A percentile compares a stretch with the other conserved stretches of the same genome.
Conservation (phyloP, 2,888 invertebrate genomes). For the Troilus luridus region DNA sequence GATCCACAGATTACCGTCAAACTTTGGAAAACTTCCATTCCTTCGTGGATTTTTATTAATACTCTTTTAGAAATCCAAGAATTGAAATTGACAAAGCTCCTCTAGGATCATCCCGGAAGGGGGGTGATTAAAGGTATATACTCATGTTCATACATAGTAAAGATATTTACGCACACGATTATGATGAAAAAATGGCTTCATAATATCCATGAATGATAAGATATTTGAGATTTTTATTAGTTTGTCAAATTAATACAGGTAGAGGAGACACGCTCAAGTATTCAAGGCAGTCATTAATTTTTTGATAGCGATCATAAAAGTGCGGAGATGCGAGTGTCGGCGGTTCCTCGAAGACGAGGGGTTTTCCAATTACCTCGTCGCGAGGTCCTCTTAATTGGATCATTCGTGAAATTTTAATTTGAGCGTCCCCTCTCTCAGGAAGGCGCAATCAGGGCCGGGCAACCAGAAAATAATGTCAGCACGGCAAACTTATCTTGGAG, state of each 20-base stretch:
- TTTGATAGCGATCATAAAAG: slow-evolving; percentile 25
- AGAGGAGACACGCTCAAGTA: background rate
- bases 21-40: no score
- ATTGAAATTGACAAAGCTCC: no score
- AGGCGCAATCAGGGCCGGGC: background rate
- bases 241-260: background rate
- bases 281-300: slow-evolving; percentile 22
- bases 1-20: no score
- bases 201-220: no score
- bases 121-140: no score
- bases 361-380: slow-evolving; percentile 27
- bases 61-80: no score
- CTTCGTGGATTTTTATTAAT: no score
- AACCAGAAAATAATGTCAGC: slow-evolving; percentile 46
- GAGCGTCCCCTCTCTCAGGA: background rate
- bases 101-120: no score
- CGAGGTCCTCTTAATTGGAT: slow-evolving; percentile 31
- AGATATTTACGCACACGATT: no score
- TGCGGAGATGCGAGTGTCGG: background rate
- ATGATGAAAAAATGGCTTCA: no score
- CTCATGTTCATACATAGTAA: no score
- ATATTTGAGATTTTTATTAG: background rate
- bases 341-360: slow-evolving; percentile 6
- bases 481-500: background rate
- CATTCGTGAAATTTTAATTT: slow-evolving; percentile 47